Evolutionary conservation across 1,140 invertebrate genomes (phyloP), one percentile per base, ranked within the genome.

Genomic region (Leptopilina boulardi): DNA sequence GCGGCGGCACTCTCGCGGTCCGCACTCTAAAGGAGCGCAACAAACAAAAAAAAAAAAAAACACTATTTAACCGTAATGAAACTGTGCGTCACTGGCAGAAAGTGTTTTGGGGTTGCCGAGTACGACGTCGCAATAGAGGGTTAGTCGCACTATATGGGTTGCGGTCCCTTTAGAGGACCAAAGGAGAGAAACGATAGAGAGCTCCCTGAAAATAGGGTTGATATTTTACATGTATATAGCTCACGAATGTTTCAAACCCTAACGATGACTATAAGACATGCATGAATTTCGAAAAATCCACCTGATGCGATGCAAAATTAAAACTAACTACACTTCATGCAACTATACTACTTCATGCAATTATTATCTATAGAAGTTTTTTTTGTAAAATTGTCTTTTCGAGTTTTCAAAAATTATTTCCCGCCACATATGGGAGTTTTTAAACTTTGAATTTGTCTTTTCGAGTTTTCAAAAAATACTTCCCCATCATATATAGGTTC

Each of bases 1-100:
- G 78, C 66, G 19, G 44, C 15, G 73, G 23, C 70, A 66, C 51
- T 80, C 18, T 19, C 42, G 18, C 51, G 73, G 70, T 71, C 75
- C 47, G 23, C 47, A 42, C n/a, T 71, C 34, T 38, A 38, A 77
- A 34, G 70, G 19, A 38, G 21, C 30, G 21, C 47, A 77, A 4
- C 2, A 38, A 38, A 38, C 5, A 34, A 34, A 34, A 34, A 34
- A 34, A 6, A 34, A 34, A 66, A 78, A 80, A 84, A 82, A 79
- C 21, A 75, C 47, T 71, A 74, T 73, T 79, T 77, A 79, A 74
- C 38, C 54, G 74, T 79, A 84, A 84, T 79, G 82, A 84, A 82
- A 74, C 51, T 54, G 74, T 77, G 80, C 76, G 75, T 80, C 76
- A 79, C 42, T 13, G 19, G 4, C 74, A 76, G 75, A 78, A 71